Conservation (phyloP, 2,113 vertebrate species). For the Rhadina sibilatrix region DNA sequence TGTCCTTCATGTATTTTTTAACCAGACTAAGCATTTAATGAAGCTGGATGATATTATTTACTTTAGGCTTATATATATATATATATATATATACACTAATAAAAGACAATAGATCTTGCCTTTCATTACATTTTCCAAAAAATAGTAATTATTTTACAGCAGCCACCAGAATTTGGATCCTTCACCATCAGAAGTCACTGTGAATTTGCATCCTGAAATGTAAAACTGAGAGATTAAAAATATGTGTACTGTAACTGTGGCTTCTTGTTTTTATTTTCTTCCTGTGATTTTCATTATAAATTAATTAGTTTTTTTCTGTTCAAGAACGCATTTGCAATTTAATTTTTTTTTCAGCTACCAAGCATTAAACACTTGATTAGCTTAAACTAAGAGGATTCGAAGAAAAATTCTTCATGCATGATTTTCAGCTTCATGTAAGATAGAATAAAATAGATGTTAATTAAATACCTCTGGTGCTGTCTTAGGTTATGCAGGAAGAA, state of each 20-base stretch:
- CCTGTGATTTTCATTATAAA: slow-evolving; percentile 13
- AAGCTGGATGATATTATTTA: background rate
- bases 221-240: background rate
- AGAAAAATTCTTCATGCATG: slow-evolving; percentile 5
- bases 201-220: background rate
- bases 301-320: slow-evolving; percentile 42
- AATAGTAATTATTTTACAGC: background rate
- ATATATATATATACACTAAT: background rate
- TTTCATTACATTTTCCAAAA: background rate
- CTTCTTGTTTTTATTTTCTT: background rate
- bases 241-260: background rate
- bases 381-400: slow-evolving; percentile 32
- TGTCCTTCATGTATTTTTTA: background rate
- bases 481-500: background rate
- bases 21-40: background rate
- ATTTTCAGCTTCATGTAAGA: slow-evolving; percentile 48
- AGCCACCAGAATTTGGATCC: background rate
- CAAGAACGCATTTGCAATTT: slow-evolving; percentile 27
- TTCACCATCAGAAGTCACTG: background rate
- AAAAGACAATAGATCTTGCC: background rate
- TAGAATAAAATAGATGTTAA: slow-evolving; percentile 31
- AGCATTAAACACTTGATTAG: slow-evolving; percentile 36
- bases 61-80: background rate
- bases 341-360: slow-evolving; percentile 47
- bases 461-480: slow-evolving; percentile 36